Base-by-base conservation (phyloP, 2,888 invertebrate genomes). In the Meiosimyza platycephala region DNA sequence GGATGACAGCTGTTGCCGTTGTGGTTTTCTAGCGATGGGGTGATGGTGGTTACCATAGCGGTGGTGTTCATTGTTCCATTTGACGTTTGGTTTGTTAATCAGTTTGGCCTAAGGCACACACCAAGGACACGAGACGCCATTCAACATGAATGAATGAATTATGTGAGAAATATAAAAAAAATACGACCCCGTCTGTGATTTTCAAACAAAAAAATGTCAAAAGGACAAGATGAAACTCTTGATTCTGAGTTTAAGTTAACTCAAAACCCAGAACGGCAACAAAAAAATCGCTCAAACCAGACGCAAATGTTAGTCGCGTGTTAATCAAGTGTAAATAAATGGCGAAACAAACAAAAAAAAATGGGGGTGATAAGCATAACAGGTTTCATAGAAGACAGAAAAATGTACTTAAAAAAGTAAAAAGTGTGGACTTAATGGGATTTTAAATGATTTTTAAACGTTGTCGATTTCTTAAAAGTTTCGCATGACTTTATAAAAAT, bases 11-110 rank as follows among this genome's bases (percentile, higher is more conserved):
- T 84, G 70, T 66, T 77, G 65, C 73, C 73, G 72, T 64, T 74
- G 40, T 40, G 60, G 52, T 64, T 65, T 72, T 72, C 59, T 71
- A 72, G 66, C 50, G 68, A 16, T 73, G 76, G 67, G 75, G 4
- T 28, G 28, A 4, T 79, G 79, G 40, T 28, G 57, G 59, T 60
- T 16, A 54, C 28, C 50, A 51, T 18, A 7, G 65, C 48, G 63
- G 51, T 66, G 69, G 51, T 50, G 55, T 63, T 55, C 59, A 83
- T 83, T 84, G 84, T 83, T 79, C 79, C 84, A 80, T 81, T 85
- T 84, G 84, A 84, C 84, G 84, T 84, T 85, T 83, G 83, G 82
- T 85, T 85, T 85, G 83, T 85, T 85, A 85, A 85, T 85, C 86
- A 85, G 85, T 84, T 85, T 86, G 84, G 85, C 85, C 85, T 80